Base-by-base conservation (phyloP, 2,113 vertebrate species). In the Mionectes macconnelli region DNA sequence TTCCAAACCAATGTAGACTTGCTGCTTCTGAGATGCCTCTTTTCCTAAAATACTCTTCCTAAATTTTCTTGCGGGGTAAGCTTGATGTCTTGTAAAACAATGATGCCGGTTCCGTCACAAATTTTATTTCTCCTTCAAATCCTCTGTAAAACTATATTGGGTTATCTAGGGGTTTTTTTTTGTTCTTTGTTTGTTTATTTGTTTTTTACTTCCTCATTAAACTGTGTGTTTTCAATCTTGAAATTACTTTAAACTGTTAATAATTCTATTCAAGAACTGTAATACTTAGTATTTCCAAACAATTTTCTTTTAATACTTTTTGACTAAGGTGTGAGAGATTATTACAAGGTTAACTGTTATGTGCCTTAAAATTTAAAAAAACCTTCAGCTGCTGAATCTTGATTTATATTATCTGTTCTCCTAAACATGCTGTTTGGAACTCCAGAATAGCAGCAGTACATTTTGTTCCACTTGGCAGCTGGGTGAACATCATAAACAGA, bases 381-480 rank as follows among this genome's bases (percentile, higher is more conserved):
- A 69, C 92, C 8, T 91, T 96, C 90, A 93, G 79, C 90, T 92
- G 79, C 59, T 89, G 64, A 95, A 56, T 93, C 82, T 94, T 83
- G 76, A 91, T 17, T 69, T 72, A 57, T 56, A 12, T 52, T 93
- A 62, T 75, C 56, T 92, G 33, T 90, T 80, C 72, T 93, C 88
- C 72, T 63, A 39, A 91, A 75, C 67, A 67, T 68, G 47, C 44
- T 80, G 39, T 69, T 93, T 84, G 59, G 89, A 94, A 60, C 49
- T 77, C 20, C 73, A 83, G 73, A 97, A 95, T 89, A 94, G 84
- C 83, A 90, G 37, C 39, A 83, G 91, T 39, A 74, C 72, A 93
- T 86, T 96, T 97, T 94, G 88, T 97, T 93, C 81, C 60, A 84
- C 24, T 95, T 95, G 79, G 85, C 91, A 95, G 89, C 95, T 95